Conservation (phyloP, 2,113 vertebrate genomes). For the Tenebrosternarchus preto region DNA sequence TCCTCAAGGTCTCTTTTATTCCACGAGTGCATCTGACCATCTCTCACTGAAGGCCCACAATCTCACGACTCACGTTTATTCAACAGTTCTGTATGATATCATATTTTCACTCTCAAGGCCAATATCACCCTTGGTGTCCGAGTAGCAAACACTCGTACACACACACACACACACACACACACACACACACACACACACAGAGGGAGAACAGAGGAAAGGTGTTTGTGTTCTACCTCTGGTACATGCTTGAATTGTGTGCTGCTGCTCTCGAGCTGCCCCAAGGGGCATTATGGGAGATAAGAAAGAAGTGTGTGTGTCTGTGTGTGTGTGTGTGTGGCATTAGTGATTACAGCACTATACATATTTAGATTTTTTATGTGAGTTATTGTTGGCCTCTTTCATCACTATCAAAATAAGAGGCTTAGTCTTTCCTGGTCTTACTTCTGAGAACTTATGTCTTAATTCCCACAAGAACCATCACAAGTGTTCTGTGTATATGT, state of each 20-base stretch:
- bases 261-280: no score
- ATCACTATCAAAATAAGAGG: no score
- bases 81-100: background rate
- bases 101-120: background rate
- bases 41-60: no score
- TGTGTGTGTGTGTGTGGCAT: background rate
- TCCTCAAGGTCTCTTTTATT: no score
- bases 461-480: no score
- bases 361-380: background rate
- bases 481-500: no score
- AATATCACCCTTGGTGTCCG: background rate
- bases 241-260: background rate
- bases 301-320: conserved; percentile 32
- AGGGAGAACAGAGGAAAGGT: background rate
- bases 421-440: no score
- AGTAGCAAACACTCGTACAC: background rate
- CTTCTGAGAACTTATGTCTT: no score
- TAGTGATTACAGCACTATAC: background rate
- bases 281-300: background rate
- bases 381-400: background rate
- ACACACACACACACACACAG: background rate
- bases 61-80: no score
- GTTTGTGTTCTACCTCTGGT: background rate
- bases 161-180: background rate
- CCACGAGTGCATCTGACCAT: no score